Conservation (phyloP, 2,888 invertebrate genomes). For the Cyclophora albipunctata region DNA sequence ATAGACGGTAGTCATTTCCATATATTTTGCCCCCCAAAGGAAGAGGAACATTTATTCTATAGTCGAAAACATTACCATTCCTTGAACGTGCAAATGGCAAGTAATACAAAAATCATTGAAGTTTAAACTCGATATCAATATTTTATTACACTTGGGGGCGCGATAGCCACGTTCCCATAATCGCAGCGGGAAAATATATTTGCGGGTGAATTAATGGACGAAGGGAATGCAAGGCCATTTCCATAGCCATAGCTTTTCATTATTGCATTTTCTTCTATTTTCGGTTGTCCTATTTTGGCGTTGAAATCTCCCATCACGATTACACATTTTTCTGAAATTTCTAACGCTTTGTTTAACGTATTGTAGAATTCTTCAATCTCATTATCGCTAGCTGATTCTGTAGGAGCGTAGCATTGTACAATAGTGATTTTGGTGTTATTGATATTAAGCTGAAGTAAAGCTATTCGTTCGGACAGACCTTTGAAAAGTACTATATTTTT, state of each 20-base stretch:
- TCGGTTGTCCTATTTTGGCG: neutral
- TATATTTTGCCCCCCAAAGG: no score
- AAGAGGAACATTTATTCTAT: no score
- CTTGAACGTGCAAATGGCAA: no score
- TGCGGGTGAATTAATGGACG: no score
- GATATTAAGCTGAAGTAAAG: neutral
- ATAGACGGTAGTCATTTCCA: no score
- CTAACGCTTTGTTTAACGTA: neutral
- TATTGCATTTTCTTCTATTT: neutral
- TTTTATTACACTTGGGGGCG: no score
- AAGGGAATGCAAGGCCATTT: no score
- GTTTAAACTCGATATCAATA: no score
- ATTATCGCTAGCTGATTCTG: neutral
- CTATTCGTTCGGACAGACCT: conserved; percentile 2
- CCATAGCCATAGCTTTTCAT: neutral
- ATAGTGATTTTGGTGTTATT: neutral
- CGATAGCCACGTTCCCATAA: no score
- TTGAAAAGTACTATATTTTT: neutral
- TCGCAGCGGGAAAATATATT: no score
- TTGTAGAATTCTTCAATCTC: neutral
- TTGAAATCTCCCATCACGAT: neutral
- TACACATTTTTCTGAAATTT: neutral
- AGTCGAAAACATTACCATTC: no score
- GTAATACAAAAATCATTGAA: no score
- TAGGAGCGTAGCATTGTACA: neutral